These are phyloP conservation scores for Crepidodera aurea DNA, from an alignment of 2,888 invertebrate species.

Conservation along the genomic window DNA sequence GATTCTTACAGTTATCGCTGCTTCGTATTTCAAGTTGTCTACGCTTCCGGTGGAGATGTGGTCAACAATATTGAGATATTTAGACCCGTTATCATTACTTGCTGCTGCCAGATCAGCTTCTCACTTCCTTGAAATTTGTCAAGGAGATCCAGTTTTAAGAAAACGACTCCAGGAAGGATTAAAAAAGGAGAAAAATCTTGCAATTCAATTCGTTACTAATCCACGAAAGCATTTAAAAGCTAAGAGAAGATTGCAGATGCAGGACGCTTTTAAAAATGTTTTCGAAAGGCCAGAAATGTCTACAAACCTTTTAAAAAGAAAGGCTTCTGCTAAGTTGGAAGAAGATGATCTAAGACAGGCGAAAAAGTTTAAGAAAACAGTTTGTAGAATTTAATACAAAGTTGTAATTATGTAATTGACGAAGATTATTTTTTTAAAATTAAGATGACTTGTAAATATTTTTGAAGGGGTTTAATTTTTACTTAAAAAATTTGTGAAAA, in stretches of 20 bases:
- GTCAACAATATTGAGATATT: neutral
- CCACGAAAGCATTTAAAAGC: neutral
- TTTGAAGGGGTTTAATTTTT: too few species aligned
- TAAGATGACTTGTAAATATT: too few species aligned
- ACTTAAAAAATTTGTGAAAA: too few species aligned
- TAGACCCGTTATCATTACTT: neutral
- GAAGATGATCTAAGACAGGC: neutral
- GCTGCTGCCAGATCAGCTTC: neutral
- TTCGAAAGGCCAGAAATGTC: neutral
- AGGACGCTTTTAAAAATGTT: neutral
- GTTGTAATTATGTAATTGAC: too few species aligned
- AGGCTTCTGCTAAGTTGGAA: neutral
- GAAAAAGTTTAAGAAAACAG: neutral
- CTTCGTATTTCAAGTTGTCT: neutral
- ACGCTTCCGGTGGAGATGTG: neutral
- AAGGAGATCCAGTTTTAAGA: neutral
- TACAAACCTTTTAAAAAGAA: neutral
- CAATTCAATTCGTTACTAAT: neutral
- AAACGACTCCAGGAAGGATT: neutral
- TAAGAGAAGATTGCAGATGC: neutral
- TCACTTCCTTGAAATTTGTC: neutral
- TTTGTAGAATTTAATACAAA: neutral
- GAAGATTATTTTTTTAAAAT: too few species aligned
- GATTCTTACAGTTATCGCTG: neutral
- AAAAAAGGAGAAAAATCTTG: neutral